phyloP scores from a whole-genome alignment of 2,888 invertebrate genomes.

The Andrena marginata region DNA sequence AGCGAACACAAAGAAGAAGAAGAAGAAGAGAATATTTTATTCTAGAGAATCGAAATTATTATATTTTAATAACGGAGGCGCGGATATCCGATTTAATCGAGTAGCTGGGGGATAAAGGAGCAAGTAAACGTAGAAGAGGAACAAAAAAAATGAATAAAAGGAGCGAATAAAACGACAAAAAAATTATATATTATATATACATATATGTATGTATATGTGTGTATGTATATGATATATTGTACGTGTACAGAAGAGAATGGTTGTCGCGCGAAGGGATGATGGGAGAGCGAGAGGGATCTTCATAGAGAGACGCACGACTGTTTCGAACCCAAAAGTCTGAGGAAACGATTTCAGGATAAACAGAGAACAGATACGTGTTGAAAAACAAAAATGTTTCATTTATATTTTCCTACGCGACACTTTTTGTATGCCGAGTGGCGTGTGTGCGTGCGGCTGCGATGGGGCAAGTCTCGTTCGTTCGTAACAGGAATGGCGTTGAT shows the following conservation, averaged over 20 bases:
- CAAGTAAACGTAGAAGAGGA: conserved; percentile 23
- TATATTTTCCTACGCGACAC: conserved; percentile 76
- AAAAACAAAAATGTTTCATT: conserved; percentile 65
- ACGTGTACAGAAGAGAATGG: background rate
- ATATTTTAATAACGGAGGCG: conserved; percentile 76
- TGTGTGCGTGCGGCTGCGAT: conserved; percentile 54
- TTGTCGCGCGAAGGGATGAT: conserved; percentile 4
- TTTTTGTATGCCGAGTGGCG: conserved; percentile 65
- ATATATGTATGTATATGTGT: background rate
- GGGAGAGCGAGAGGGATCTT: conserved; percentile 3
- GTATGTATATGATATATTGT: background rate
- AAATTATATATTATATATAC: conserved; percentile 19
- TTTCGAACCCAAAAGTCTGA: conserved; percentile 72
- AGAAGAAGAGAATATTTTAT: conserved; percentile 65
- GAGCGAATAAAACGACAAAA: conserved; percentile 23
- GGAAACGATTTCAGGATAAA: conserved; percentile 56
- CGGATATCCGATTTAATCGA: conserved; percentile 54
- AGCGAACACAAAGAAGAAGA: conserved; percentile 28
- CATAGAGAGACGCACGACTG: conserved; percentile 46
- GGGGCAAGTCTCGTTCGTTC: conserved; percentile 50
- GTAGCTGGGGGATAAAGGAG: conserved; percentile 28
- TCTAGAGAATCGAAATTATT: conserved; percentile 75
- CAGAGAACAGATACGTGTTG: conserved; percentile 54
- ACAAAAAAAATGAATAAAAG: conserved; percentile 11
- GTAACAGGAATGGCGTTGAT: conserved; percentile 26